Evolutionary conservation across 2,888 invertebrate species (phyloP), one percentile per base, ranked within the genome.

Genomic region (Acanthosepion esculentum): DNA sequence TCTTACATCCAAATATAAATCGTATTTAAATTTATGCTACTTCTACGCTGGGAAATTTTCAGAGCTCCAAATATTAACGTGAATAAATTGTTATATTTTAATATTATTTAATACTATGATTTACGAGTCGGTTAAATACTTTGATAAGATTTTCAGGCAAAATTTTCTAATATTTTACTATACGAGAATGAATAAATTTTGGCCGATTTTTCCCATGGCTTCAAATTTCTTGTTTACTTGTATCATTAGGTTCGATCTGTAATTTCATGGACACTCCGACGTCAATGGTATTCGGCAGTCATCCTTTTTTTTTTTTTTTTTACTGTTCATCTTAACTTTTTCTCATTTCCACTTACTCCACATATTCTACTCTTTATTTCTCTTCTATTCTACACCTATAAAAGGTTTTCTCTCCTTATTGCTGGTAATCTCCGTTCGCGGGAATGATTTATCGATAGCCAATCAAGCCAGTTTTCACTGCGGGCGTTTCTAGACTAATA

Each of bases 381-480:
- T n/a, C 10, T n/a, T 55, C 55, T 78, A 10, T n/a, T 33, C 78
- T 15, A n/a, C 78, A n/a, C 0, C 29, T n/a, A 8, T 29, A 6
- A 23, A 26, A 23, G 59, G 10, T 78, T n/a, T 33, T 33, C 78
- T 78, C 78, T 78, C 78, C 33, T 33, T 18, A 33, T 78, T 78
- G n/a, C n/a, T 33, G n/a, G n/a, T 78, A 78, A 78, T 78, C n/a
- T 12, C 18, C n/a, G 78, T 78, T 78, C n/a, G 78, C 78, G 15
- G 15, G 78, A n/a, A 78, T 78, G 78, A 78, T 78, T 78, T 78
- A 78, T 33, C 78, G 78, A 78, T 78, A 78, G 78, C 78, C 78
- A 78, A 78, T 78, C 78, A 78, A 78, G 78, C 33, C 78, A 78
- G 78, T 78, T 78, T 78, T 78, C 33, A 78, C 78, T 78, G 78